Percentiles rank a stretch among this genome's conserved stretches.
Conservation (phyloP, 1,140 invertebrate species). For the Aphelenchoides avenae region DNA sequence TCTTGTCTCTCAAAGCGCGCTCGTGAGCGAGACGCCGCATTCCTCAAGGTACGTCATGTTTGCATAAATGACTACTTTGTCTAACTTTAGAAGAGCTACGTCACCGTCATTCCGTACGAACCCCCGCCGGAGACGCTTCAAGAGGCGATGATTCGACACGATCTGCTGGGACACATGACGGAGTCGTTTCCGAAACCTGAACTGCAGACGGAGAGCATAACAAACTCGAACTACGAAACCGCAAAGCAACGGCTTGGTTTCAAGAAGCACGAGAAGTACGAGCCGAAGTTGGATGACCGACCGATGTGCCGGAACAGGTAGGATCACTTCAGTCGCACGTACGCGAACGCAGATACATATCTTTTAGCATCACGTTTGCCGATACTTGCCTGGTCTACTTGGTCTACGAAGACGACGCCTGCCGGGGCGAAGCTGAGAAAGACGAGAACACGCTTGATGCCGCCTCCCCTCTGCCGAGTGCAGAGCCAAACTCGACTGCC, state of each 20-base stretch:
- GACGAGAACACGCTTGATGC: slow-evolving; percentile 27
- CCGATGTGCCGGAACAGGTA: slow-evolving; percentile 20
- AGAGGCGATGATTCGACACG: too few species aligned
- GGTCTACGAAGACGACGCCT: slow-evolving; percentile 27
- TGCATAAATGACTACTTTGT: too few species aligned
- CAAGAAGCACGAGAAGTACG: slow-evolving; percentile 14
- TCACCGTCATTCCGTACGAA: too few species aligned
- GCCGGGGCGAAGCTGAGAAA: slow-evolving; percentile 28
- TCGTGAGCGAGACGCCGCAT: too few species aligned
- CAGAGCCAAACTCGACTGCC: too few species aligned
- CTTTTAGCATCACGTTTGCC: slow-evolving; percentile 28
- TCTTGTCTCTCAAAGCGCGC: too few species aligned
- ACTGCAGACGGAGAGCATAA: slow-evolving; percentile 27
- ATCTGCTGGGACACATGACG: too few species aligned
- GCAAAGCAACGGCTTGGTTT: slow-evolving; percentile 11
- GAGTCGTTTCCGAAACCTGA: slow-evolving; percentile 24
- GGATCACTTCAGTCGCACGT: background rate
- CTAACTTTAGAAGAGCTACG: too few species aligned
- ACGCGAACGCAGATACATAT: background rate
- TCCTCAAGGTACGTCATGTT: too few species aligned
- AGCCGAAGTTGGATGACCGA: slow-evolving; percentile 14
- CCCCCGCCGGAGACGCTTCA: too few species aligned
- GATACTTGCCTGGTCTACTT: slow-evolving; percentile 33
- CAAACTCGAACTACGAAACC: slow-evolving; percentile 20
- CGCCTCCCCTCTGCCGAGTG: too few species aligned